Evolutionary conservation across 2,113 vertebrate genomes (phyloP), one percentile per base, ranked within the genome.

Genomic region (human (Homo sapiens)): DNA sequence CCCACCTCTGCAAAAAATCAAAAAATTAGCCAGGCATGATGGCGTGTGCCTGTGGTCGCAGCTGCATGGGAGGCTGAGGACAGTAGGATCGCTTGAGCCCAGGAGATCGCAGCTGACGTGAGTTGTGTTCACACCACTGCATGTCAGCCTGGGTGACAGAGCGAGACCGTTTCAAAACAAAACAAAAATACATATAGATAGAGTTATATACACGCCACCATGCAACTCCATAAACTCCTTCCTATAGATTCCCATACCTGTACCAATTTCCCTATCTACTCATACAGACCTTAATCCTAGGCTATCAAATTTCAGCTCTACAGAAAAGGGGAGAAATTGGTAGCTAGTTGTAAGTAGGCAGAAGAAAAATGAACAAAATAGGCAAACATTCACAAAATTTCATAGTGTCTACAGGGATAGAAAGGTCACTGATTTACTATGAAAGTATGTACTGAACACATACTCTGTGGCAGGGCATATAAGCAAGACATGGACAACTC

Each of bases 401-500:
- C 35, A 45, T 8, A 52, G 61, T 80, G 35, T 40, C 3, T 18
- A 90, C 5, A 75, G 40, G 11, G 64, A 32, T 18, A 57, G 70
- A 75, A 78, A 86, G n/a, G 35, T 35, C 5, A 20, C 5, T 5
- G 27, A 38, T 14, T 45, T 73, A 55, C n/a, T 81, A 22, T 76
- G 8, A n/a, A 75, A 32, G 3, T 9, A 43, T 3, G 5, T 66
- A 8, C 35, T 43, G n/a, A 50, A 80, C 13, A 79, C 18, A 45
- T 18, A 25, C 2, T 73, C 78, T 27, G 40, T 17, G 64, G 40
- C 12, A 22, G 16, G 5, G 22, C 10, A 45, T 3, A 30, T 4
- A 0, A 40, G 59, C 11, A 64, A 73, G 57, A 55, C 5, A 45
- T 20, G 2, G 0, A 23, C 3, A 32, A 18, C 30, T 11, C 18